Evolutionary conservation across 2,888 invertebrate species (phyloP).

Genomic region (Lasioglossum lativentre): DNA sequence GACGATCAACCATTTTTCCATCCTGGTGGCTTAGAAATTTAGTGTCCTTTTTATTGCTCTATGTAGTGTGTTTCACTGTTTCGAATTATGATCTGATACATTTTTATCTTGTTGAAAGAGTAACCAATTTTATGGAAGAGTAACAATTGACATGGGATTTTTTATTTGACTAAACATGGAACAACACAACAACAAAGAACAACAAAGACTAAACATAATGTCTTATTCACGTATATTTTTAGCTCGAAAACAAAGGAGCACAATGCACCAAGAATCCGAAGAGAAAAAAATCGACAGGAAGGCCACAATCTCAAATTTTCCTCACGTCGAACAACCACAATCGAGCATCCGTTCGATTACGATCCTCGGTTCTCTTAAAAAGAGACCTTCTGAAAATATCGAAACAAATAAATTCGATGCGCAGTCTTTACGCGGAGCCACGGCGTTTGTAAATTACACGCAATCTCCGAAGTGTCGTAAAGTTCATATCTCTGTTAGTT

Average conservation of each 20-base stretch:
- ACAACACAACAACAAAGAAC: too few relatives aligned
- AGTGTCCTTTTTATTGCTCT: neutral
- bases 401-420: neutral
- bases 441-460: conserved; percentile 22
- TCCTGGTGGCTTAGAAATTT: neutral
- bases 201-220: too few relatives aligned
- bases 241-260: neutral
- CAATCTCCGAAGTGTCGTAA: conserved; percentile 8
- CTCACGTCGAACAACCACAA: conserved; percentile 64
- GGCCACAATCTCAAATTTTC: conserved; percentile 79
- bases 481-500: conserved; percentile 14
- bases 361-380: neutral
- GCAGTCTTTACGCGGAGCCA: neutral
- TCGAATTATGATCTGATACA: neutral
- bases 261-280: neutral
- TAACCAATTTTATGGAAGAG: neutral
- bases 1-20: neutral
- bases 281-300: neutral
- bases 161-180: too few relatives aligned
- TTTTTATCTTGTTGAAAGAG: neutral
- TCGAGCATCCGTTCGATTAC: conserved; percentile 51
- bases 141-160: neutral
- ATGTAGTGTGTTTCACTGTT: neutral
- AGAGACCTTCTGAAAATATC: neutral
- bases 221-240: neutral